Evolutionary conservation across 2,113 vertebrate species (phyloP), one percentile per base, ranked within the genome.

Genomic region (Percina caprodes): DNA sequence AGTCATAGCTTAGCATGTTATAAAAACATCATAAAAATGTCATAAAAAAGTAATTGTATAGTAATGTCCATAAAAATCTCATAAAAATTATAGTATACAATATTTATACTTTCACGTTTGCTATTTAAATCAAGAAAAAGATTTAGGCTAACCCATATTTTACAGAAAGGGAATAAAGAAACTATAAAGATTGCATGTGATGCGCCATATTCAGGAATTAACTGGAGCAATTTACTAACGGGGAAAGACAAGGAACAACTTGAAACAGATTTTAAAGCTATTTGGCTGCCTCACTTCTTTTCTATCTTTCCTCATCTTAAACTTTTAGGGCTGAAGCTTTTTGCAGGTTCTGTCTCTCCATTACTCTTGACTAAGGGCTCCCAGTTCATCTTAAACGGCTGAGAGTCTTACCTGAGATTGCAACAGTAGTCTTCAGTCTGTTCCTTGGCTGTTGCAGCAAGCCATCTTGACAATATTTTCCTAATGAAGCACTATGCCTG

Each of bases 401-500:
- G 6, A 69, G 24, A 82, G 30, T 65, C 69, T 80, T 77, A 78
- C 73, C 62, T 86, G 68, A 86, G 68, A 66, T 65, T 48, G 46
- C 67, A 61, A 18, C 65, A 80, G 59, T 56, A 69, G 52, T 71
- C 58, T 78, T 72, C 62, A 65, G 58, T 48, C 23, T 46, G 63
- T 84, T 77, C 65, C 67, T 75, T 30, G 19, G 67, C 69, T 68
- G 18, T 33, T 77, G 74, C 66, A 73, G 46, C 13, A 12, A 60
- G 30, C 46, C n/a, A 61, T 79, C 61, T 87, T 86, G 48, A 83
- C 55, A 60, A 30, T 80, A 77, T 79, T 89, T 84, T 79, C 39
- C 55, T 23, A 24, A 30, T 82, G 62, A 86, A 82, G 84, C 39
- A 3, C 74, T 61, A 24, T 56, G 69, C 72, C 70, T 69, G 82